phyloP scores from a whole-genome alignment of 2,888 invertebrate genomes.

The Trichopoda pennipes region DNA sequence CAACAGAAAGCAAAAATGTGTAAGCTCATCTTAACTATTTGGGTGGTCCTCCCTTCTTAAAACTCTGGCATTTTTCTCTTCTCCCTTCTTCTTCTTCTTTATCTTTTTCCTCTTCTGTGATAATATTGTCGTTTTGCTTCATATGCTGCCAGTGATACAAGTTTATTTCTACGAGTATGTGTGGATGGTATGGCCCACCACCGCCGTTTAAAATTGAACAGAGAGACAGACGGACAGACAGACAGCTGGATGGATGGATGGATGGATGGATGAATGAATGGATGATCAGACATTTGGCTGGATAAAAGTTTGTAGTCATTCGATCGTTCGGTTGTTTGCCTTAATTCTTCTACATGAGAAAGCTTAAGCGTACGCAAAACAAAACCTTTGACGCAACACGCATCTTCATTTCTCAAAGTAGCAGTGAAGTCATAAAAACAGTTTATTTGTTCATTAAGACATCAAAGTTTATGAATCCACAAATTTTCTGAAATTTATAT shows the following conservation, averaged over 20 bases:
- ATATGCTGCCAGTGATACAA: conserved; percentile 52
- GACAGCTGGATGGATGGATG: not conserved
- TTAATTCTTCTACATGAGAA: conserved; percentile 57
- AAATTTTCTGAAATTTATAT: conserved; percentile 12
- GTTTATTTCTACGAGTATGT: conserved; percentile 62
- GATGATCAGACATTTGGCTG: conserved; percentile 8
- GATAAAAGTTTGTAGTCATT: conserved; percentile 35
- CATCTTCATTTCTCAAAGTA: conserved; percentile 59
- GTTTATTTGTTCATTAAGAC: conserved; percentile 68
- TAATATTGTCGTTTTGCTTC: conserved; percentile 45
- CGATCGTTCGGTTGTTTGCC: conserved; percentile 22
- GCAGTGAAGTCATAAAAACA: conserved; percentile 67
- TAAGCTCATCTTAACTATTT: conserved; percentile 65
- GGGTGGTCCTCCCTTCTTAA: conserved; percentile 67
- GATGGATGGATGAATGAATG: not conserved
- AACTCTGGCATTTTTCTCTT: conserved; percentile 18
- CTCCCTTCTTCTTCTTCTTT: no score
- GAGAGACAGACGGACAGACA: not conserved
- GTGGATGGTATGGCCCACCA: conserved; percentile 70
- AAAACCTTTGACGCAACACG: conserved; percentile 53
- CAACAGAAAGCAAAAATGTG: conserved; percentile 30
- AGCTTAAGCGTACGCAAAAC: conserved; percentile 61
- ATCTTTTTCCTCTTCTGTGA: conserved; percentile 40
- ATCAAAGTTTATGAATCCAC: conserved; percentile 64
- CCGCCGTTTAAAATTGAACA: conserved; percentile 38